Base-by-base conservation (phyloP, 2,113 vertebrate genomes). In the Corvus moneduloides region DNA sequence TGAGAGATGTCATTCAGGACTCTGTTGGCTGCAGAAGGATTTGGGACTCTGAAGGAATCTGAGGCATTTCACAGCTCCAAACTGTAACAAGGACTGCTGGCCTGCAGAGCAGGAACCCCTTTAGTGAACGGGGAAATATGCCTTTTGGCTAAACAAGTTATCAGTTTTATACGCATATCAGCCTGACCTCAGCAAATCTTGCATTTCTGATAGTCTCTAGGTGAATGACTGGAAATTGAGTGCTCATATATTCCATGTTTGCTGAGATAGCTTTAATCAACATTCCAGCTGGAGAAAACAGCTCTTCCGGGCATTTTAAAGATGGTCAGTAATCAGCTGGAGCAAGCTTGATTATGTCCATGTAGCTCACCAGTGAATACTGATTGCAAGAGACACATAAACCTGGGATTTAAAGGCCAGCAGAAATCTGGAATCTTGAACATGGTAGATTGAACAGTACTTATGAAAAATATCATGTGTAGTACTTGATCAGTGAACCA, bases 241-340 rank as follows among this genome's bases (percentile, higher is more conserved):
- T 37, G 16, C 51, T 91, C 19, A 5, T 79, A 21, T 69, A 35
- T 46, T 64, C 74, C 21, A 14, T 62, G 51, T 82, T 95, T 91
- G 66, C 71, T 73, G 66, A 84, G 62, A 62, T 61, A 69, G n/a
- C 46, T 95, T 83, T 87, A 83, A 93, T 82, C 1, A 10, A 73
- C 81, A 73, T 35, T 79, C 81, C 87, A 95, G 58, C 54, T 94
- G 82, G 58, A 95, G 91, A 66, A 94, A 96, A 94, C 54, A 73
- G 71, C 51, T 90, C 75, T 90, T 93, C 13, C 0, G 13, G 66
- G 89, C 46, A 71, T 69, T 84, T 72, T 95, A 91, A 91, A 96
- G 56, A 58, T 87, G 61, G 66, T 79, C 73, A 78, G 52, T 30
- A 74, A 80, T 87, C 54, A 84, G 71, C n/a, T 75, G 58, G 80